A percentile compares a stretch with the other conserved stretches of the same genome.
Conservation (phyloP, 2,113 vertebrate genomes). For the Lamprotornis superbus region DNA sequence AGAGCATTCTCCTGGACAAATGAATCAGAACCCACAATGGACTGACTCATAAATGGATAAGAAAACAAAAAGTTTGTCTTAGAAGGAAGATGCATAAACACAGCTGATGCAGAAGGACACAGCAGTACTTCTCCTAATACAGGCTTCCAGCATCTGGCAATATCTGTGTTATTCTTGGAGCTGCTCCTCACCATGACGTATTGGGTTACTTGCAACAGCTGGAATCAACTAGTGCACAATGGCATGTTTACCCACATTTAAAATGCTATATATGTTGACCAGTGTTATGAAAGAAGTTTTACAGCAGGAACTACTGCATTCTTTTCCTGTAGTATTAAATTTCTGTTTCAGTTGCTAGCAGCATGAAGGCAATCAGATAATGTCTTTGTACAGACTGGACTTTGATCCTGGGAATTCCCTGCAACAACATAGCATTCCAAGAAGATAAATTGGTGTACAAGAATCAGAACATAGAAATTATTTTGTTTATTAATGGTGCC, state of each 20-base stretch:
- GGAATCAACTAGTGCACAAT: background rate
- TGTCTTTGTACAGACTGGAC: background rate
- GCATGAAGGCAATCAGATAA: background rate
- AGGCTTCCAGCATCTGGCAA: background rate
- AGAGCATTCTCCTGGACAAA: background rate
- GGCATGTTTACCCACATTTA: background rate
- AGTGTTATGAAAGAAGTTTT: background rate
- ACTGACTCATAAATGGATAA: background rate
- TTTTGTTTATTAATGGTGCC: background rate
- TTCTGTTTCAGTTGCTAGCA: background rate
- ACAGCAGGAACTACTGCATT: background rate
- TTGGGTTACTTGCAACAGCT: background rate
- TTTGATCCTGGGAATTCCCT: constrained; percentile 10
- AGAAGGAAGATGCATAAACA: background rate
- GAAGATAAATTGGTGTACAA: background rate
- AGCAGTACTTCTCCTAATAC: background rate
- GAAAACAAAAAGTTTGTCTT: background rate
- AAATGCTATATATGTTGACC: background rate
- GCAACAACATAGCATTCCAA: background rate
- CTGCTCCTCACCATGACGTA: background rate
- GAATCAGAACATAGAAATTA: background rate
- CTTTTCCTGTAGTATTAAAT: background rate
- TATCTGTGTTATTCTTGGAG: background rate
- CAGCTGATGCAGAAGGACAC: background rate
- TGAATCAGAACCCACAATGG: background rate